phyloP scores from a whole-genome alignment of 2,113 vertebrate species.

The Percopsis transmontana region DNA sequence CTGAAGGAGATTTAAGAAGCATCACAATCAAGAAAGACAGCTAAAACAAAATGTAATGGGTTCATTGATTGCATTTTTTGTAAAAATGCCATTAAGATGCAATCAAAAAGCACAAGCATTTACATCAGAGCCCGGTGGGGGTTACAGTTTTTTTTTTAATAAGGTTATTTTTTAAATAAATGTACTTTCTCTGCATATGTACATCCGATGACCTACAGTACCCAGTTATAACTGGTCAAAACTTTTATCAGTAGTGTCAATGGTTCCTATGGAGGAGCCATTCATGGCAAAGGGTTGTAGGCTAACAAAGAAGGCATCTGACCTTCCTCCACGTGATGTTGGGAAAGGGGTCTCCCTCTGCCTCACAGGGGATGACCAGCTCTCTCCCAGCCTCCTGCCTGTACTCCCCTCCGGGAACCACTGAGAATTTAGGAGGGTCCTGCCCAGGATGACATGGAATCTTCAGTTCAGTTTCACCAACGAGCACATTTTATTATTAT shows the following conservation, averaged over 20 bases:
- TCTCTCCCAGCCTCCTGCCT: slow-evolving; percentile 98
- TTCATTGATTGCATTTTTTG: slow-evolving; percentile 42
- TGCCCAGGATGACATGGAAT: slow-evolving; percentile 47
- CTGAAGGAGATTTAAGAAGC: slow-evolving; percentile 14
- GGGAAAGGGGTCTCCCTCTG: slow-evolving; percentile 96
- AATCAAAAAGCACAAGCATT: slow-evolving; percentile 30
- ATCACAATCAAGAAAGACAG: slow-evolving; percentile 31
- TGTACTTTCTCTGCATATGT: too few relatives aligned
- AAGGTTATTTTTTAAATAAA: too few relatives aligned
- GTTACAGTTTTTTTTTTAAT: too few relatives aligned
- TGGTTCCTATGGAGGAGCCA: neutral
- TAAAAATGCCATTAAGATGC: slow-evolving; percentile 41
- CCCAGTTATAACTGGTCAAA: neutral
- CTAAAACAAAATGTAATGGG: slow-evolving; percentile 28
- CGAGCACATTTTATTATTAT: too few relatives aligned
- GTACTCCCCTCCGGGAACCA: slow-evolving; percentile 99
- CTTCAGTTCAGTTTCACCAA: neutral
- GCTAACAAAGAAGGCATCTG: slow-evolving; percentile 18
- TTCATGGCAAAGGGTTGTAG: neutral
- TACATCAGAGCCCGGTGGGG: too few relatives aligned
- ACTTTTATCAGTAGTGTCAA: neutral
- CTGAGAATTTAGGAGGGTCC: slow-evolving; percentile 98
- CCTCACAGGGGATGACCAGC: slow-evolving; percentile 95
- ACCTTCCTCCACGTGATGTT: slow-evolving; percentile 99
- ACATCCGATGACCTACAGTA: too few relatives aligned